Base-by-base conservation (phyloP, 2,888 invertebrate species). In the Phrixothrix hirtus region DNA sequence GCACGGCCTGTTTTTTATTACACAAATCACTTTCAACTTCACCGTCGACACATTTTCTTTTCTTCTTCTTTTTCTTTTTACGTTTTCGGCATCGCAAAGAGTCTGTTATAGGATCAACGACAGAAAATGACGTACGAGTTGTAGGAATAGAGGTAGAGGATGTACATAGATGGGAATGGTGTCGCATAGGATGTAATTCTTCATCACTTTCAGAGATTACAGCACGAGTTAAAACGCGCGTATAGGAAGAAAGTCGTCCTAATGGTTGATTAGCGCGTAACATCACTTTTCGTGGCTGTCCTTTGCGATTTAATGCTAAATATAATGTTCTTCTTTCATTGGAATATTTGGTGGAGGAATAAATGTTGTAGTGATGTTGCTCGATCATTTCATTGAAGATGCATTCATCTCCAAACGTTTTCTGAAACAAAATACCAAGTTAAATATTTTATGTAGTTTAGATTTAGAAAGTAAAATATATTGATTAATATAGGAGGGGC, bases 381-480 rank as follows among this genome's bases (percentile, higher is more conserved):
- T 88, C 90, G 76, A 91, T 85, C 73, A 85, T 87, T 79, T 92
- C 92, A 78, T 89, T 88, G 83, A 92, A 91, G 74, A 90, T 83
- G 80, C 92, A 92, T 66, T 79, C 80, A 74, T 88, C 86, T 72
- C 85, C 86, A 81, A 87, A 89, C 77, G 87, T 86, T 79, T 84
- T 87, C 91, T 92, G 89, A 69, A 88, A 89, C 82, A 83, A 79
- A 75, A 73, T 75, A 58, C 65, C 25, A 3, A 21, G 21, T 21
- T 7, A 21, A 21, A n/a, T n/a, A n/a, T n/a, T n/a, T n/a, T n/a
- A n/a, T n/a, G n/a, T n/a, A n/a, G n/a, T n/a, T n/a, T n/a, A n/a
- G n/a, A n/a, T n/a, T n/a, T n/a, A n/a, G n/a, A n/a, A n/a, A n/a
- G n/a, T n/a, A n/a, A n/a, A n/a, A n/a, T n/a, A n/a, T n/a, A n/a